Conservation (phyloP, 2,113 vertebrate species). For the Myotis brandtii region DNA sequence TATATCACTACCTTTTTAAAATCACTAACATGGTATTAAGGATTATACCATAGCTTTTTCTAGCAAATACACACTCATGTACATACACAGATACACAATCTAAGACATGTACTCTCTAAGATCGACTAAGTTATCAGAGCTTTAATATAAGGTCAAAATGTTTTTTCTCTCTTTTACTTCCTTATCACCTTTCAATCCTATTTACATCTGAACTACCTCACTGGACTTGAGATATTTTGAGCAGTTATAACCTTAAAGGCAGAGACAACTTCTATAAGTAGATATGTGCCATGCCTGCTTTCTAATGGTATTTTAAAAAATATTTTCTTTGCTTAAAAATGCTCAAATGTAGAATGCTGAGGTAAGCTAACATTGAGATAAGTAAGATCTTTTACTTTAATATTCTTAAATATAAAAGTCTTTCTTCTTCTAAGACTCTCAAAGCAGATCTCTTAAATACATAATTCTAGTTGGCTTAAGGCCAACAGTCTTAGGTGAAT, state of each 20-base stretch:
- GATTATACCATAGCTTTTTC: neutral
- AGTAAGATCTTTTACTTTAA: neutral
- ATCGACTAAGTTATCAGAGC: neutral
- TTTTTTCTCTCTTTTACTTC: neutral
- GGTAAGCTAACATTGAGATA: slow-evolving; percentile 26
- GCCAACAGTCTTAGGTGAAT: slow-evolving; percentile 43
- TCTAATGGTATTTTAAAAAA: neutral
- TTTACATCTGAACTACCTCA: neutral
- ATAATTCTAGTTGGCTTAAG: slow-evolving; percentile 35
- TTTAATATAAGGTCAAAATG: slow-evolving; percentile 27
- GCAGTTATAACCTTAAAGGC: slow-evolving; percentile 18
- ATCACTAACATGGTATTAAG: neutral
- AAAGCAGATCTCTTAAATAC: slow-evolving; percentile 1
- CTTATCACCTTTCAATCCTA: neutral
- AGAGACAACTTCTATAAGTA: slow-evolving; percentile 25
- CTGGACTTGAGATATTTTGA: neutral
- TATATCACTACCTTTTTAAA: neutral
- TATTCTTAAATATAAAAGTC: neutral
- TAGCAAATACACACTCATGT: neutral
- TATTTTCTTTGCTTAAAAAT: slow-evolving; percentile 53
- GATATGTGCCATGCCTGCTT: neutral
- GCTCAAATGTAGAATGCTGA: neutral
- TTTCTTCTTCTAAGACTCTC: neutral
- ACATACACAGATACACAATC: neutral
- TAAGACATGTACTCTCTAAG: neutral